phyloP scores from a whole-genome alignment of 2,113 vertebrate species.

The Labeo catla region DNA sequence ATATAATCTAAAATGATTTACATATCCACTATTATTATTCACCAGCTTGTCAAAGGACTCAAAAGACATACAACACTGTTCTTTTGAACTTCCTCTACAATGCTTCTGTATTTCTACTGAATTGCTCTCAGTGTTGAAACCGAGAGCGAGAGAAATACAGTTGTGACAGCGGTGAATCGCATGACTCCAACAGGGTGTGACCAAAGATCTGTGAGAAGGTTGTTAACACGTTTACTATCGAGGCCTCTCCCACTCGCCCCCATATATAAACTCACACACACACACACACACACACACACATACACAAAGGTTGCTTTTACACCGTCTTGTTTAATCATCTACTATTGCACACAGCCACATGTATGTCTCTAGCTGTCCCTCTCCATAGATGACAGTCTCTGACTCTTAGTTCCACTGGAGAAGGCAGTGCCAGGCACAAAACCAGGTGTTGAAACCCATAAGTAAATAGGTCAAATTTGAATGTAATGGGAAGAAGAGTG shows the following conservation, averaged over 20 bases:
- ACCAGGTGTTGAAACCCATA: conserved; percentile 68
- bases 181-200: conserved; percentile 51
- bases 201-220: conserved; percentile 48
- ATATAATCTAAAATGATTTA: no score
- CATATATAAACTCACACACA: conserved; percentile 60
- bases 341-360: conserved; percentile 91
- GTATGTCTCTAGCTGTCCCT: conserved; percentile 74
- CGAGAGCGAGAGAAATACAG: background rate
- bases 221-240: conserved; percentile 50
- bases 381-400: conserved; percentile 59
- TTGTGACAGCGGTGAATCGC: conserved; percentile 42
- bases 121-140: background rate
- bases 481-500: conserved; percentile 17
- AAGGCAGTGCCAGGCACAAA: conserved; percentile 57
- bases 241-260: conserved; percentile 45
- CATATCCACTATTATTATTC: background rate
- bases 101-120: conserved; percentile 4
- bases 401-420: conserved; percentile 52
- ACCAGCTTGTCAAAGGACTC: background rate
- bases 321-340: conserved; percentile 99
- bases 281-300: conserved; percentile 84
- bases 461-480: conserved; percentile 68
- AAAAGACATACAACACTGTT: background rate
- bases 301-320: conserved; percentile 99
- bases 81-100: conserved; percentile 3